phyloP scores from a whole-genome alignment of 2,113 vertebrate genomes.

The Crypturellus undulatus region DNA sequence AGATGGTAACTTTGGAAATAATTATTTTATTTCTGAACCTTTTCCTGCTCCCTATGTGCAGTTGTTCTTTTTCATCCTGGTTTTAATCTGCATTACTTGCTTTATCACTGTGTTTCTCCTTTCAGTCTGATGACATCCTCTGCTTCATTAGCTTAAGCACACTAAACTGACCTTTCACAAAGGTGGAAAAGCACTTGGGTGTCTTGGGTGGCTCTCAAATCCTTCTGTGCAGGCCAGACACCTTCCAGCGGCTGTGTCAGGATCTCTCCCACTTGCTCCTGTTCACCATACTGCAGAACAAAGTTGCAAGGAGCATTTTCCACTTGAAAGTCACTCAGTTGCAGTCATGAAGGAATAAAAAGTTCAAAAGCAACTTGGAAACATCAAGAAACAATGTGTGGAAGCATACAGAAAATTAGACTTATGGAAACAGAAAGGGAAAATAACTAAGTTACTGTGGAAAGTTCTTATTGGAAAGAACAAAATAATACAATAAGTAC shows the following conservation, averaged over 20 bases:
- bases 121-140: background rate
- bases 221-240: background rate
- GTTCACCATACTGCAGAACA: background rate
- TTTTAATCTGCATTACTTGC: background rate
- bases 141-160: background rate
- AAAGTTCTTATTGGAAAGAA: background rate
- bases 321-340: background rate
- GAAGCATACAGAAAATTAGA: background rate
- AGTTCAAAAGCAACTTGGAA: background rate
- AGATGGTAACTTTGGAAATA: background rate
- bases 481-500: background rate
- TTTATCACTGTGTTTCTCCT: background rate
- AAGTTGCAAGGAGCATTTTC: background rate
- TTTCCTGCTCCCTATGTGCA: background rate
- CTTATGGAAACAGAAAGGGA: background rate
- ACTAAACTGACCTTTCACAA: background rate
- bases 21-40: background rate
- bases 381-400: rapidly evolving
- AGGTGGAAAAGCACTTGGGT: background rate
- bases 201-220: background rate
- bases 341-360: background rate
- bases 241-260: background rate
- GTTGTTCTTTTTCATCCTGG: background rate
- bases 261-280: background rate
- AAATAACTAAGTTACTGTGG: background rate